phyloP scores from a whole-genome alignment of 1,140 invertebrate genomes.

The Pygmarrhopalites habei region DNA sequence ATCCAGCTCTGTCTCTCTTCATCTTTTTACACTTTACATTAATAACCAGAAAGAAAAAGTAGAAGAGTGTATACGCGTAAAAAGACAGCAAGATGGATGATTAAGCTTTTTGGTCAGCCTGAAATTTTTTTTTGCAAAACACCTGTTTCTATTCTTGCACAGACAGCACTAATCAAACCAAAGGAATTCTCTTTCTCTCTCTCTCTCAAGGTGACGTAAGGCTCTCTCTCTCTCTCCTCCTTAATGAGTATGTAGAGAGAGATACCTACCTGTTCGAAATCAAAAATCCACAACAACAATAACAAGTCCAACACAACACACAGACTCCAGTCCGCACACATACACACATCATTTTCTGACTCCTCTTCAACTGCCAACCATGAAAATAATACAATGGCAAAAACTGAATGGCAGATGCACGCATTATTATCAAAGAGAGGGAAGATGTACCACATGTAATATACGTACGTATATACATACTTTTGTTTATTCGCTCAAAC shows the following conservation, averaged over 20 bases:
- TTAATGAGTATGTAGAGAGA: background rate
- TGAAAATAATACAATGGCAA: slow-evolving; percentile 7
- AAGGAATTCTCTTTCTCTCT: no score
- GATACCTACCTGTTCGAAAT: background rate
- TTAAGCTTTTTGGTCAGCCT: background rate
- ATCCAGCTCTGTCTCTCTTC: background rate
- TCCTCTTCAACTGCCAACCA: background rate
- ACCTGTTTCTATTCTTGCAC: slow-evolving; percentile 8
- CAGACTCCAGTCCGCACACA: background rate
- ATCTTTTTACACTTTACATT: no score
- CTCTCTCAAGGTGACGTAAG: slow-evolving; percentile 6
- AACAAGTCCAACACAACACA: background rate
- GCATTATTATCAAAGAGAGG: background rate
- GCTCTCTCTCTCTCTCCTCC: no score
- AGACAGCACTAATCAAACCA: background rate
- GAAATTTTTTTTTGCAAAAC: slow-evolving; percentile 1
- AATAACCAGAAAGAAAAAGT: no score
- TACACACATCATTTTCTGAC: background rate
- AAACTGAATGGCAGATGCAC: slow-evolving; percentile 3
- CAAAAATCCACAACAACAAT: background rate
- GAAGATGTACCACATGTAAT: no score
- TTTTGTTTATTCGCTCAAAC: no score
- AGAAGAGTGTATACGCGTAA: no score
- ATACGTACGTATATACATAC: no score
- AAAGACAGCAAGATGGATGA: slow-evolving; percentile 6